These are phyloP conservation scores for Drosophila barbarae DNA, from an alignment of 2,888 invertebrate species.

Conservation along the genomic window DNA sequence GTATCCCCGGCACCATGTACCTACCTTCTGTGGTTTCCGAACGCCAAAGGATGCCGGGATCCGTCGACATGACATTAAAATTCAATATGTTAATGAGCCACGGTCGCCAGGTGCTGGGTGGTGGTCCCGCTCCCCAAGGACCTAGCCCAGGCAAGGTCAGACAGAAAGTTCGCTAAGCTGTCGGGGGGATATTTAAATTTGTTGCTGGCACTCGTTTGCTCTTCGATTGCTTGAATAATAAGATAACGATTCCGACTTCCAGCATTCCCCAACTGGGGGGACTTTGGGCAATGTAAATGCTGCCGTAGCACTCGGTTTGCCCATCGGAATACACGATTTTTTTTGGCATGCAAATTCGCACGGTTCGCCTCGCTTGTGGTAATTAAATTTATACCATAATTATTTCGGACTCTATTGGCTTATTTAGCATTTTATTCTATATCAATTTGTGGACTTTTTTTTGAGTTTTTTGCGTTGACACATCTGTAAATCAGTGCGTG, in stretches of 20 bases:
- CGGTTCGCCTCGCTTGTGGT: slow-evolving; percentile 17
- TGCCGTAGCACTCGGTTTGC: neutral
- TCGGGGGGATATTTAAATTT: slow-evolving; percentile 36
- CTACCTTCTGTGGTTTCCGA: slow-evolving; percentile 34
- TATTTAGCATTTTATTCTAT: slow-evolving; percentile 34
- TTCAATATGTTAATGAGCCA: slow-evolving; percentile 70
- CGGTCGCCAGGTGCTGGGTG: slow-evolving; percentile 54
- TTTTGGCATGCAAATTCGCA: slow-evolving; percentile 1
- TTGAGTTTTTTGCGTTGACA: neutral
- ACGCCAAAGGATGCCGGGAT: slow-evolving; percentile 7
- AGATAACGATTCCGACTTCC: slow-evolving; percentile 16
- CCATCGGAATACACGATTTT: slow-evolving; percentile 2
- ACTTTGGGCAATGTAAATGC: neutral
- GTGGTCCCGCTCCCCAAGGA: slow-evolving; percentile 22
- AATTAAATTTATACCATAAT: slow-evolving; percentile 38
- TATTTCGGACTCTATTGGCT: slow-evolving; percentile 26
- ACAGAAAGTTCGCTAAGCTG: slow-evolving; percentile 21
- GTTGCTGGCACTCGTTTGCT: slow-evolving; percentile 18
- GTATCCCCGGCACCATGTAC: slow-evolving; percentile 14
- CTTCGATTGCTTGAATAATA: slow-evolving; percentile 32
- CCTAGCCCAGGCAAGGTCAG: slow-evolving; percentile 48
- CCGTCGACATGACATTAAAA: slow-evolving; percentile 61
- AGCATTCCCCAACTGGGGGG: neutral
- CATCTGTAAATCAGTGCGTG: slow-evolving; percentile 35
- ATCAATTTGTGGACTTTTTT: slow-evolving; percentile 3